Evolutionary conservation across 2,888 invertebrate genomes (phyloP).

Genomic region (Tenodera sinensis): DNA sequence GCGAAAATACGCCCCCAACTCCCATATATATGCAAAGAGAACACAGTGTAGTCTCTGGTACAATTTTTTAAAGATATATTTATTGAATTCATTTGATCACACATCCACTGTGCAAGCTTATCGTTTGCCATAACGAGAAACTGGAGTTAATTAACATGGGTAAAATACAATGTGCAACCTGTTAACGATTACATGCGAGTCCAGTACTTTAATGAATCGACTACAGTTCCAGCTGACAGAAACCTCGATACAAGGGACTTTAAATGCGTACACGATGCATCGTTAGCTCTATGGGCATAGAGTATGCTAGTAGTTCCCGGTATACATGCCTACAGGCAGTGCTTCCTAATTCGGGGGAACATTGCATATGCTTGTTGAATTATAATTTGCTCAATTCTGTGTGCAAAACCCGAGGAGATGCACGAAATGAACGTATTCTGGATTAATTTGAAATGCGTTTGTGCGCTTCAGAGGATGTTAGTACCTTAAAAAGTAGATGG

Average conservation of each 20-base stretch:
- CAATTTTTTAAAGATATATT: not conserved
- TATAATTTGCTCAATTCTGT: not conserved
- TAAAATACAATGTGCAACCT: not conserved
- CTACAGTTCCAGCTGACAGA: not conserved
- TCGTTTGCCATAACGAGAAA: not conserved
- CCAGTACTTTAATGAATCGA: not conserved
- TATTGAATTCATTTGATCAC: not conserved
- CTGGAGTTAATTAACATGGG: not conserved
- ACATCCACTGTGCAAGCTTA: not conserved
- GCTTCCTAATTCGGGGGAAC: not conserved
- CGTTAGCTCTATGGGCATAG: not conserved
- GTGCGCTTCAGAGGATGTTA: too few species aligned
- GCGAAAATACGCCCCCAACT: too few species aligned
- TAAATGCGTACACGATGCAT: not conserved
- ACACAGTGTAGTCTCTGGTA: not conserved
- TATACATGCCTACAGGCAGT: not conserved
- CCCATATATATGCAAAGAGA: too few species aligned
- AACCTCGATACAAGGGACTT: not conserved
- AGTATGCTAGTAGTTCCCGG: not conserved
- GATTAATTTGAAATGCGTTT: too few species aligned
- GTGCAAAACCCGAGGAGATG: too few species aligned
- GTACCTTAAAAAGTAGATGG: too few species aligned
- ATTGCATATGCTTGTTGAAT: not conserved
- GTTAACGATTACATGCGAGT: not conserved
- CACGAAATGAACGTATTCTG: too few species aligned